Evolutionary conservation across 2,113 vertebrate genomes (phyloP).

Genomic region (Lampris megalopsis): DNA sequence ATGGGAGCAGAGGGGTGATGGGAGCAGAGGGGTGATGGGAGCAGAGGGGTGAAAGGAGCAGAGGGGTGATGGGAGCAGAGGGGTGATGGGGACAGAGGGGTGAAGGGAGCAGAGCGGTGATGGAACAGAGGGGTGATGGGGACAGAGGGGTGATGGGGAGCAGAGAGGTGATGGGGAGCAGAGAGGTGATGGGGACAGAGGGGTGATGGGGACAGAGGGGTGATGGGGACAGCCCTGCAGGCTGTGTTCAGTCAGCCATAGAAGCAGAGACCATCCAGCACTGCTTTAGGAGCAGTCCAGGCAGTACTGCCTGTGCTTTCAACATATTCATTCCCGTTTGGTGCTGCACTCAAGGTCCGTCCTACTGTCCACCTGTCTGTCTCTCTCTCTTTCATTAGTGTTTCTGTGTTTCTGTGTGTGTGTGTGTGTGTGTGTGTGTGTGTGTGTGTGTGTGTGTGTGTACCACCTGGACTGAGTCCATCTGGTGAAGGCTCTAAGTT

Average conservation of each 20-base stretch:
- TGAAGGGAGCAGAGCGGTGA: no score
- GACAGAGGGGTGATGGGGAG: no score
- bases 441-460: background rate
- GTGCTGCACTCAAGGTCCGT: background rate
- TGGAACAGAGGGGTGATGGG: no score
- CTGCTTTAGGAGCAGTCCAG: slow-evolving; percentile 35
- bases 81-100: no score
- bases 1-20: slow-evolving; percentile 12
- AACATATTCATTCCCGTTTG: slow-evolving; percentile 16
- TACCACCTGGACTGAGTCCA: background rate
- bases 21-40: background rate
- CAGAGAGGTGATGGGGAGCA: no score
- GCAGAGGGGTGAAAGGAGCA: no score
- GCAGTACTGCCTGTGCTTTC: slow-evolving; percentile 25
- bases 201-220: slow-evolving; percentile 6
- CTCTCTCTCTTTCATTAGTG: background rate
- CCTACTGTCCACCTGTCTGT: background rate
- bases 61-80: no score
- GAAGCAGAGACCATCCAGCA: slow-evolving; percentile 13
- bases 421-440: background rate
- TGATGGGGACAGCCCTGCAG: slow-evolving; percentile 27
- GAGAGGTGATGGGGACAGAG: background rate
- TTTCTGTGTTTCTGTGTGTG: background rate
- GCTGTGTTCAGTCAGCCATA: slow-evolving; percentile 31
- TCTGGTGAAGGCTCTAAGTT: slow-evolving; percentile 6